A percentile compares a stretch with the other conserved stretches of the same genome.
Conservation (phyloP, 1,140 invertebrate species). For the Drosophila triauraria region DNA sequence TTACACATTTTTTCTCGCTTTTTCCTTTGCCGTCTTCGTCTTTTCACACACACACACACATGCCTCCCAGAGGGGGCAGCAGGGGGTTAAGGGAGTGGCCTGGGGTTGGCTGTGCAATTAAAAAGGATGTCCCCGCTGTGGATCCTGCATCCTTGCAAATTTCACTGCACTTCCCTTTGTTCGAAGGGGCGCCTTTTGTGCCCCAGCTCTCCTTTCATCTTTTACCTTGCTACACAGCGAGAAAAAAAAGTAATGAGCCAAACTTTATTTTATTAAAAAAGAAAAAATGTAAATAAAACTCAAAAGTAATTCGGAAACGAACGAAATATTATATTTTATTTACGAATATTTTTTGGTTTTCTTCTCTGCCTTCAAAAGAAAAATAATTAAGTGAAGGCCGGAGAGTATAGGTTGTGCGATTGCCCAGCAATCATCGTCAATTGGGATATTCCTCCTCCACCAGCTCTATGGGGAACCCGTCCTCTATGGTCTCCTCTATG, state of each 20-base stretch:
- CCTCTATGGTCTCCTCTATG: rapidly evolving
- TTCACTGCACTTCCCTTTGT: constrained; percentile 45
- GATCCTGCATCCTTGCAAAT: constrained; percentile 19
- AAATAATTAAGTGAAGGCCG: no score
- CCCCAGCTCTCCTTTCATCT: constrained; percentile 5
- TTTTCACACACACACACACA: constrained; percentile 33
- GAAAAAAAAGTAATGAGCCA: constrained; percentile 1
- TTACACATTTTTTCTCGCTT: constrained; percentile 62
- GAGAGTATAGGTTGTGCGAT: no score
- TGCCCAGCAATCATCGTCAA: no score
- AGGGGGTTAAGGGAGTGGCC: constrained; percentile 3
- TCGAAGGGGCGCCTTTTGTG: constrained; percentile 26
- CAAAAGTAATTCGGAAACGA: not conserved
- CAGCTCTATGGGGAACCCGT: not conserved
- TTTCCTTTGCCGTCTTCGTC: constrained; percentile 19
- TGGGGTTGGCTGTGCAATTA: constrained; percentile 57
- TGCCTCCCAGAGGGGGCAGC: not conserved
- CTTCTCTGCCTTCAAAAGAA: no score
- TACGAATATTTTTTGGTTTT: not conserved
- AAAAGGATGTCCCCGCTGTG: constrained; percentile 21
- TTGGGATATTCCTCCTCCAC: not conserved
- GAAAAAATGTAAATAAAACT: not conserved
- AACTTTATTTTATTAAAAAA: no score
- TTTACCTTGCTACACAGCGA: not conserved
- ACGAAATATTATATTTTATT: not conserved